These are phyloP conservation scores for Conus ventricosus DNA, from an alignment of 1,140 invertebrate genomes.

Conservation along the genomic window DNA sequence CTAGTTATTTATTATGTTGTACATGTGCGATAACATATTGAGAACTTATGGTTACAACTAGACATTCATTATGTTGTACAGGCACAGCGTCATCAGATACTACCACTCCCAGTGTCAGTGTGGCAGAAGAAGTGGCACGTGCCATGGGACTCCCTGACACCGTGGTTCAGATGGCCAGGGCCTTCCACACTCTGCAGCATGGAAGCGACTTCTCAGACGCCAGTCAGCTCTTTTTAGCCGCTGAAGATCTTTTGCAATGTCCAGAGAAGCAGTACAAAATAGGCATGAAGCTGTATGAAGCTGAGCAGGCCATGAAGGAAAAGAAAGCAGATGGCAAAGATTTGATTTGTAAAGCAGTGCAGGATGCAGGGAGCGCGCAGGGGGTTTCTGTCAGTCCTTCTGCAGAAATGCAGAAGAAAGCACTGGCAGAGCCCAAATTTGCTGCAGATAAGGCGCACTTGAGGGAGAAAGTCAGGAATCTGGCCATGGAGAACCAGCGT, in stretches of 20 bases:
- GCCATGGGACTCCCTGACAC: slow-evolving; percentile 2
- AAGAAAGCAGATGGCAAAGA: not conserved
- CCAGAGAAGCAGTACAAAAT: slow-evolving; percentile 12
- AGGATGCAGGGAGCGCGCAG: no score
- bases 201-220: not conserved
- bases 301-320: not conserved
- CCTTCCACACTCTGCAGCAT: not conserved
- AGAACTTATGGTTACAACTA: no score
- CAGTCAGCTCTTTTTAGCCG: not conserved
- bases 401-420: not conserved
- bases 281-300: not conserved
- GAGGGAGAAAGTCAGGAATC: not conserved
- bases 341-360: not conserved
- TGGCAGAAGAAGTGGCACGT: not conserved
- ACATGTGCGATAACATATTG: no score
- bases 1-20: no score
- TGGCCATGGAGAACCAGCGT: slow-evolving; percentile 19
- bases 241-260: not conserved
- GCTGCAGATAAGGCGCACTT: not conserved
- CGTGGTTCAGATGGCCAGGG: not conserved
- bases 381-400: not conserved
- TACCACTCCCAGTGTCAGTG: not conserved
- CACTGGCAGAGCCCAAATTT: no score
- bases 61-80: no score
- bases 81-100: no score